Percentiles rank a stretch among this genome's conserved stretches.
These are phyloP conservation scores for Aythya baeri DNA, from an alignment of 2,113 vertebrate species.

Conservation along the genomic window DNA sequence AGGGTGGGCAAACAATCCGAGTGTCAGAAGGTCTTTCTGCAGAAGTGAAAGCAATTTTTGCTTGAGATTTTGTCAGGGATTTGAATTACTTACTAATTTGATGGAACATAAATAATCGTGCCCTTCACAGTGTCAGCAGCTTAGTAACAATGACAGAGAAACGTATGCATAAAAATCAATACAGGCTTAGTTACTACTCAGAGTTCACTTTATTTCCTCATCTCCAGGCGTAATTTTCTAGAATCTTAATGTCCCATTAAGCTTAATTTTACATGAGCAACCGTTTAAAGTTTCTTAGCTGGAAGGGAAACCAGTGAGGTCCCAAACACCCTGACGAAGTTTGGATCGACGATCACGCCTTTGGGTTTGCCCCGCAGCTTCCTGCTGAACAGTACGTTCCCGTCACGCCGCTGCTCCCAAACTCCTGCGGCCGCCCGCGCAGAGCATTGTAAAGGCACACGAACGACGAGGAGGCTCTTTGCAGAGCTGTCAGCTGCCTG, in stretches of 20 bases:
- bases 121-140: constrained; percentile 70
- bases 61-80: constrained; percentile 53
- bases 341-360: neutral
- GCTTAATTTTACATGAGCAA: constrained; percentile 33
- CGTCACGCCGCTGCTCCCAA: neutral
- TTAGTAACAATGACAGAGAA: constrained; percentile 58
- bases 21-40: constrained; percentile 22
- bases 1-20: neutral
- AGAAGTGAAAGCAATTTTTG: constrained; percentile 49
- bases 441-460: neutral
- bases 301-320: neutral
- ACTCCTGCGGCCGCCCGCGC: neutral
- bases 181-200: constrained; percentile 28
- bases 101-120: constrained; percentile 75
- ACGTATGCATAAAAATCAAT: constrained; percentile 61
- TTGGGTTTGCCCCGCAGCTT: neutral
- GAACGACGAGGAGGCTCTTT: accelerated
- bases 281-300: neutral
- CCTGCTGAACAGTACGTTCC: neutral
- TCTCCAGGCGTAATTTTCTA: constrained; percentile 49
- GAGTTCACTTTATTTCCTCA: constrained; percentile 60
- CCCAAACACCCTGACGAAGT: neutral
- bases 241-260: constrained; percentile 60
- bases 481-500: constrained; percentile 45
- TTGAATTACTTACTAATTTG: constrained; percentile 73